Evolutionary conservation across 2,888 invertebrate genomes (phyloP).

Genomic region (Metallyticus violacea): DNA sequence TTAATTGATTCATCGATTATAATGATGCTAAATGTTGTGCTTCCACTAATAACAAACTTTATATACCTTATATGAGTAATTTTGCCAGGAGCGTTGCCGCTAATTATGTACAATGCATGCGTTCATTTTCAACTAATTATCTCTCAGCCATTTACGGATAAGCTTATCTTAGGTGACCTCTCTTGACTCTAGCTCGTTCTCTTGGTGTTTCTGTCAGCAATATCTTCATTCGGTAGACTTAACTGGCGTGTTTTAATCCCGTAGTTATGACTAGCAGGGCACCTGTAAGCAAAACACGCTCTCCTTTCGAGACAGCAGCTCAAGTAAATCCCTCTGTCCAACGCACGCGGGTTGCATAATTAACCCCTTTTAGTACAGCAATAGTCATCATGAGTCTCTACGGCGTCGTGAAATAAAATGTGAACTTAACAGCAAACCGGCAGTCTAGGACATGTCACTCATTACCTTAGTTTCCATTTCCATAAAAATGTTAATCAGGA

Average conservation of each 20-base stretch:
- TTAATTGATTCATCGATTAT: too few species aligned
- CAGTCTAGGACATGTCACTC: neutral
- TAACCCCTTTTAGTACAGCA: neutral
- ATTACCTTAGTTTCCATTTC: neutral
- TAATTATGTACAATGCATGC: too few species aligned
- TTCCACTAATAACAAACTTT: too few species aligned
- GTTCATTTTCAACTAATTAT: too few species aligned
- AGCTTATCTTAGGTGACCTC: too few species aligned
- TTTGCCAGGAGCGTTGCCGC: too few species aligned
- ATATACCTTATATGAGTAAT: too few species aligned
- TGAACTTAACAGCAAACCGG: neutral
- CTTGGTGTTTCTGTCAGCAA: neutral
- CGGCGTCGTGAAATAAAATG: neutral
- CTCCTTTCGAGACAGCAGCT: too few species aligned
- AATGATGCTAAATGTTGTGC: too few species aligned
- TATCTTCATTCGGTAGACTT: too few species aligned
- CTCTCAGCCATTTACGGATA: too few species aligned
- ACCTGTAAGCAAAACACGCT: neutral
- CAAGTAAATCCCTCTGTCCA: neutral
- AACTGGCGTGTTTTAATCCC: neutral
- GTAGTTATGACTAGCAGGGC: neutral
- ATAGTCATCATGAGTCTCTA: neutral
- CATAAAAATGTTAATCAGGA: neutral
- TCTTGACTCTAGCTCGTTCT: too few species aligned
- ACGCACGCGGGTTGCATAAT: neutral